Percentiles rank a stretch among this genome's conserved stretches.
Evolutionary conservation across 1,140 invertebrate species (phyloP).

Genomic region (Megalonaias nervosa): DNA sequence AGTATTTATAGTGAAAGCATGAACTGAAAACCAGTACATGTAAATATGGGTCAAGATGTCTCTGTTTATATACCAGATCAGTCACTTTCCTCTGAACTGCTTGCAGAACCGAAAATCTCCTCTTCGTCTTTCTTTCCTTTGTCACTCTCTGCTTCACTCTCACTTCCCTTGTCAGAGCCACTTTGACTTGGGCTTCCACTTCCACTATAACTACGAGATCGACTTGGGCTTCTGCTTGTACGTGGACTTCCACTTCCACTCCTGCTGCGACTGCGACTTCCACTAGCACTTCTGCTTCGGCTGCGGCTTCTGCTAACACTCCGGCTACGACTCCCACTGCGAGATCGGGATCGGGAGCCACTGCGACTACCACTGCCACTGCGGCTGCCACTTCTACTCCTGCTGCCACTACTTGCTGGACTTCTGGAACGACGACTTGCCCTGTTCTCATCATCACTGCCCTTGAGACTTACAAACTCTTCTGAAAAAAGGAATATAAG

Average conservation of each 20-base stretch:
- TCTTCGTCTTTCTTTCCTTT: constrained; percentile 69
- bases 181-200: constrained; percentile 52
- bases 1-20: too few species aligned
- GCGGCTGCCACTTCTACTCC: constrained; percentile 25
- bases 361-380: constrained; percentile 38
- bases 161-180: constrained; percentile 52
- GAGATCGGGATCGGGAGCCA: constrained; percentile 8
- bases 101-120: constrained; percentile 71
- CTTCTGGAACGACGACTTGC: too few species aligned
- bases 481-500: constrained; percentile 7
- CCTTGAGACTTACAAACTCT: constrained; percentile 34
- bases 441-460: constrained; percentile 34
- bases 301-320: constrained; percentile 13
- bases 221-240: constrained; percentile 18
- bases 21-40: too few species aligned
- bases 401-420: background rate
- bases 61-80: background rate
- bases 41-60: too few species aligned
- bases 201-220: constrained; percentile 31
- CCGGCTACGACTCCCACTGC: constrained; percentile 34
- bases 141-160: constrained; percentile 49
- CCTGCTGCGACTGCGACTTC: constrained; percentile 19
- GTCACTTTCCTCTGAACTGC: constrained; percentile 56
- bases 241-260: constrained; percentile 39
- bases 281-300: constrained; percentile 11